phyloP scores from a whole-genome alignment of 2,888 invertebrate genomes.

The Scelioninae gen. 1 region DNA sequence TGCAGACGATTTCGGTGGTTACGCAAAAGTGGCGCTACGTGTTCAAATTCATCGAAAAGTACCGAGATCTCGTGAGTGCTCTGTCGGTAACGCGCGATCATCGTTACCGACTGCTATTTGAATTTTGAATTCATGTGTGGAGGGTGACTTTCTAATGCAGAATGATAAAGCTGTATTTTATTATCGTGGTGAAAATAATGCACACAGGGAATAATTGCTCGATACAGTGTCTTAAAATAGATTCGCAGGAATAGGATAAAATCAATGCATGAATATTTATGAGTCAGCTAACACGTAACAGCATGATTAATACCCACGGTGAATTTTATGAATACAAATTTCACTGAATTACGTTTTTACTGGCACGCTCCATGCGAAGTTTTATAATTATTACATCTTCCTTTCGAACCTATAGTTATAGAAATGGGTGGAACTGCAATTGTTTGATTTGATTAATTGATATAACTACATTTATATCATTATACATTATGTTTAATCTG shows the following conservation, averaged over 20 bases:
- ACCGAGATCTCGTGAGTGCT: neutral
- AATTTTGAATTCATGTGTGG: neutral
- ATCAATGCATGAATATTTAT: slow-evolving; percentile 52
- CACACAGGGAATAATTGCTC: neutral
- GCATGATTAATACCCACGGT: slow-evolving; percentile 26
- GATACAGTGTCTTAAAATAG: slow-evolving; percentile 7
- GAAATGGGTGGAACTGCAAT: neutral
- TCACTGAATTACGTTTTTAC: slow-evolving; percentile 42
- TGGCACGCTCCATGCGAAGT: slow-evolving; percentile 13
- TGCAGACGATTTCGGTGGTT: slow-evolving; percentile 63
- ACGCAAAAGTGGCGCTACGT: slow-evolving; percentile 65
- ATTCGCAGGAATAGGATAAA: slow-evolving; percentile 35
- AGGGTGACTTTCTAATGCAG: neutral
- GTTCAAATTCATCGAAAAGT: slow-evolving; percentile 31
- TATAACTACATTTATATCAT: too few relatives aligned
- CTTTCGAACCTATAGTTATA: neutral
- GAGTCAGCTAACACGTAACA: slow-evolving; percentile 24
- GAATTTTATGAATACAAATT: slow-evolving; percentile 51
- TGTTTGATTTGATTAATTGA: neutral
- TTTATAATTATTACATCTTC: slow-evolving; percentile 34
- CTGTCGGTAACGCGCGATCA: slow-evolving; percentile 5
- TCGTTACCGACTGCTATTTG: neutral
- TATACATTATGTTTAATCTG: too few relatives aligned
- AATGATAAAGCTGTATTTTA: neutral
- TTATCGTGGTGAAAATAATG: slow-evolving; percentile 3